phyloP scores from a whole-genome alignment of 2,888 invertebrate genomes.

The Eupithecia insigniata region DNA sequence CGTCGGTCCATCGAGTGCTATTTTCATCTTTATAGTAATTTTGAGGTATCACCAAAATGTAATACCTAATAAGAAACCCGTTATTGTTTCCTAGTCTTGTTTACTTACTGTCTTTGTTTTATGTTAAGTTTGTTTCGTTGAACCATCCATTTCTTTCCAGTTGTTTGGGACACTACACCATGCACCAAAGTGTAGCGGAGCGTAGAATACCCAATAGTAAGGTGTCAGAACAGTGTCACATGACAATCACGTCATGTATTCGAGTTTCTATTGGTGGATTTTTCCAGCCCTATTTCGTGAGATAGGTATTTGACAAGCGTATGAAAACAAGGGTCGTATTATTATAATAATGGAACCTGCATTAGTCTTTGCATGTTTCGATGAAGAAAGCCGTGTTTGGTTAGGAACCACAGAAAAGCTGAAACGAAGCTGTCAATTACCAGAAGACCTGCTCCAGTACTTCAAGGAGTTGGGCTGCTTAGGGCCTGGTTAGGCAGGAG shows the following conservation, averaged over 20 bases:
- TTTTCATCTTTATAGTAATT: background rate
- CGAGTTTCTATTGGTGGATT: background rate
- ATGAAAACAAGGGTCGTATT: background rate
- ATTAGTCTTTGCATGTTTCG: background rate
- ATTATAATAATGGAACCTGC: background rate
- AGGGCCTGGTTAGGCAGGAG: no score
- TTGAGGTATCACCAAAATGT: background rate
- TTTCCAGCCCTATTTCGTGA: background rate
- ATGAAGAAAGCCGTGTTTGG: no score
- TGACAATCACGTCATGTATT: background rate
- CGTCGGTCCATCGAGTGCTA: no score
- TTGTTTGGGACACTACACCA: background rate
- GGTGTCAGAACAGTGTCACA: background rate
- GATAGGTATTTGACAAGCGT: background rate
- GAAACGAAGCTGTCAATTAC: no score
- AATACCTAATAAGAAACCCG: background rate
- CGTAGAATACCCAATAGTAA: background rate
- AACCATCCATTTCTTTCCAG: background rate
- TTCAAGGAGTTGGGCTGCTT: no score
- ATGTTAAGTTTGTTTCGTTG: background rate
- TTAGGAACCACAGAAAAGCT: no score
- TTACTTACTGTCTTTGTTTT: background rate
- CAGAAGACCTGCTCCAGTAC: no score
- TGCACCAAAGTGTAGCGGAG: background rate
- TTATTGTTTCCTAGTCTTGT: background rate